Conservation (phyloP, 2,113 vertebrate species). For the Platichthys stellatus region DNA sequence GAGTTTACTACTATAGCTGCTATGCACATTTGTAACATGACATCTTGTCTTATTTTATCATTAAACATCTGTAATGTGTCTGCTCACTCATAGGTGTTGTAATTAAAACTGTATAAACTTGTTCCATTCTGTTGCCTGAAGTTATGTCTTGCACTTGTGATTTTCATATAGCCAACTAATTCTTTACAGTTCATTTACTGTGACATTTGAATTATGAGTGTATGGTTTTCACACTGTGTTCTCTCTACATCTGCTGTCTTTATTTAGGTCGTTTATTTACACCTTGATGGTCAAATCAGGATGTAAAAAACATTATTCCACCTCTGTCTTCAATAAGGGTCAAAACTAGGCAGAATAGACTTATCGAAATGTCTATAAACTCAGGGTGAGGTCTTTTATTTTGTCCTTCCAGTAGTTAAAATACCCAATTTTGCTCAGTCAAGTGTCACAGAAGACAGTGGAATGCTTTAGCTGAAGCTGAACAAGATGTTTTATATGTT, state of each 20-base stretch:
- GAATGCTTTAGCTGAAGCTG: not conserved
- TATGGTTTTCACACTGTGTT: not conserved
- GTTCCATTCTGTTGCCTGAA: not conserved
- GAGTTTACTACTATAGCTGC: not conserved
- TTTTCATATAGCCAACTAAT: not conserved
- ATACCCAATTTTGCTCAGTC: not conserved
- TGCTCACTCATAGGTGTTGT: not conserved
- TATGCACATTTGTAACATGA: rapidly evolving
- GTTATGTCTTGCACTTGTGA: not conserved
- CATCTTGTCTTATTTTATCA: not conserved
- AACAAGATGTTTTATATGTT: no score
- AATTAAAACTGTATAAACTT: not conserved
- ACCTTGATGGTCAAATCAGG: not conserved
- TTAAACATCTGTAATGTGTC: not conserved
- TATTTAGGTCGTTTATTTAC: not conserved
- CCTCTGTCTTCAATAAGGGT: not conserved
- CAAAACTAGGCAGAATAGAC: not conserved
- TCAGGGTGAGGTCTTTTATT: not conserved
- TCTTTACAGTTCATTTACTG: not conserved
- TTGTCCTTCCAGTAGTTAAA: not conserved
- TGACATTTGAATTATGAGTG: not conserved
- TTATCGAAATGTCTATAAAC: not conserved
- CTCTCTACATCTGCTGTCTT: not conserved
- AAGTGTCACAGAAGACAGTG: not conserved
- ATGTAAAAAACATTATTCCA: no score